A percentile compares a stretch with the other conserved stretches of the same genome.
These are phyloP conservation scores for Bothrops jararaca DNA, from an alignment of 2,113 vertebrate species.

Conservation along the genomic window DNA sequence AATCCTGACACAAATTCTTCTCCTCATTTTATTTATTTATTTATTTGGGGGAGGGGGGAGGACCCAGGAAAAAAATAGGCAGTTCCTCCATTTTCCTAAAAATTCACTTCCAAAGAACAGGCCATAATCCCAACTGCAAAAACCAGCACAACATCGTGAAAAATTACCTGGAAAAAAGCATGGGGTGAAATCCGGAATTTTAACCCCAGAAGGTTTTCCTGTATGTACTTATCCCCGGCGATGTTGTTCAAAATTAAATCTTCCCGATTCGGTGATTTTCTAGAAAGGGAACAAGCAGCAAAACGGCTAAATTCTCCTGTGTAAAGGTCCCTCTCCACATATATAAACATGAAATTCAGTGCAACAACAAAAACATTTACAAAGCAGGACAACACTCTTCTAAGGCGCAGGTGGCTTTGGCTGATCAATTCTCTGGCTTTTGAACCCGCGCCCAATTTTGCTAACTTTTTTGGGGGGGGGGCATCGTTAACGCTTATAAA, in stretches of 20 bases:
- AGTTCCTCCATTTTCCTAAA: neutral
- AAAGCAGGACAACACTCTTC: neutral
- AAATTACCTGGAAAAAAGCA: constrained; percentile 91
- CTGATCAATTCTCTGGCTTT: constrained; percentile 1
- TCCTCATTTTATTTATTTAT: neutral
- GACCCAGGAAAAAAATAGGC: neutral
- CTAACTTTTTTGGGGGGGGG: too few species aligned
- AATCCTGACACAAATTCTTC: neutral
- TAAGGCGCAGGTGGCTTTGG: neutral
- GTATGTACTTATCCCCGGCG: constrained; percentile 83
- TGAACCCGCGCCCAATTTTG: neutral
- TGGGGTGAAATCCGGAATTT: constrained; percentile 92
- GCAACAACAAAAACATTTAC: neutral
- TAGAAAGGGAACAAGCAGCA: constrained; percentile 23
- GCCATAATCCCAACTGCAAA: neutral
- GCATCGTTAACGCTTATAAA: too few species aligned
- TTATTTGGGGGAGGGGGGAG: rapidly evolving
- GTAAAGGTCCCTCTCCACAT: neutral
- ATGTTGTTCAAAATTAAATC: constrained; percentile 87
- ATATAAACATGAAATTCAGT: neutral
- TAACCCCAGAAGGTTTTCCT: constrained; percentile 88
- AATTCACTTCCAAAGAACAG: neutral
- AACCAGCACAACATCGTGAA: neutral
- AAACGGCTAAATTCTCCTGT: rapidly evolving
- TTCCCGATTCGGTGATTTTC: constrained; percentile 85